Conservation (phyloP, 2,797 vertebrate genomes). For the Valencia hispanica region DNA sequence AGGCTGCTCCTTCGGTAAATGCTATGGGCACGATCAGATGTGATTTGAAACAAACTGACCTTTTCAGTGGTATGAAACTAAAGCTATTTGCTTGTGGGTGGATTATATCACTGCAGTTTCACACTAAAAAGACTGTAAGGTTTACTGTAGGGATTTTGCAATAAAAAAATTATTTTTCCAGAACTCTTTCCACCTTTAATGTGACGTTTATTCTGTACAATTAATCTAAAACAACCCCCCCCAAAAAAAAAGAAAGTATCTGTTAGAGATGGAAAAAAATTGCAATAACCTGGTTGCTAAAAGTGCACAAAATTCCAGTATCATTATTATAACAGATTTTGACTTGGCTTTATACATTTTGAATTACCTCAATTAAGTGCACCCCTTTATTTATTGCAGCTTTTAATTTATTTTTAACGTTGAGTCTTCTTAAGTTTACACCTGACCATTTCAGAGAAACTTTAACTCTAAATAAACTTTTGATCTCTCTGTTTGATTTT, state of each 20-base stretch:
- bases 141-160: too few species aligned
- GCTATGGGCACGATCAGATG: slow-evolving; percentile 22
- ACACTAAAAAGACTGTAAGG: neutral
- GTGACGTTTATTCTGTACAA: neutral
- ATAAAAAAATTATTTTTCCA: too few species aligned
- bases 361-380: too few species aligned
- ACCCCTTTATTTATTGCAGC: too few species aligned
- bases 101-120: neutral
- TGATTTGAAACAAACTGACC: slow-evolving; percentile 21
- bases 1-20: slow-evolving; percentile 12
- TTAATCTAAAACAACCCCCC: neutral
- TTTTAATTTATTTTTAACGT: neutral
- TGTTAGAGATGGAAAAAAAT: neutral
- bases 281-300: neutral
- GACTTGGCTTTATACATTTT: too few species aligned
- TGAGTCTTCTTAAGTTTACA: neutral
- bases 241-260: neutral
- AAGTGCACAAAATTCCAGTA: neutral
- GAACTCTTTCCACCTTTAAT: neutral
- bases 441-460: neutral
- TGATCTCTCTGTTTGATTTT: neutral
- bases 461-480: neutral
- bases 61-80: slow-evolving; percentile 5
- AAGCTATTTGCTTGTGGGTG: slow-evolving; percentile 10
- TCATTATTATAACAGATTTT: too few species aligned